Percentiles rank a stretch among this genome's conserved stretches.
Evolutionary conservation across 37 sponge, comb jelly and placozoan species (phyloP).

Genomic region (Chondrosia reniformis): DNA sequence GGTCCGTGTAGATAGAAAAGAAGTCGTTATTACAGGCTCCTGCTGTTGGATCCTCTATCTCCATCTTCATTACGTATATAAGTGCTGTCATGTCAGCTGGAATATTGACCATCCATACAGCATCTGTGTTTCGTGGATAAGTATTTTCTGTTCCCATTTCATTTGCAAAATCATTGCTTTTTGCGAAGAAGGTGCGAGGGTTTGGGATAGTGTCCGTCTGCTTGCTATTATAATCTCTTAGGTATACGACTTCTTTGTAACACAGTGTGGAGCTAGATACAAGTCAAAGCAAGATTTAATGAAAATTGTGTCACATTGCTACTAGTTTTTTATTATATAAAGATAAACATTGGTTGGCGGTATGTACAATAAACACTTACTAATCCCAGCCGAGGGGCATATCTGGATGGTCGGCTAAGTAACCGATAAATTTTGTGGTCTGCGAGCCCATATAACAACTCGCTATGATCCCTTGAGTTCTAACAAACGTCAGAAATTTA

Average conservation of each 20-base stretch:
- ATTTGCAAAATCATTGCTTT: neutral
- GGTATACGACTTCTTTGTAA: neutral
- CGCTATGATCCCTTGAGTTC: too few relatives aligned
- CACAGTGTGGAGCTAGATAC: neutral
- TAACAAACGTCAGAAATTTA: too few relatives aligned
- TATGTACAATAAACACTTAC: too few relatives aligned
- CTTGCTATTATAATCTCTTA: neutral
- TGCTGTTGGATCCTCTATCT: neutral
- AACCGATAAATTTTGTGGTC: too few relatives aligned
- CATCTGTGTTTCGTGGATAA: constrained; percentile 6
- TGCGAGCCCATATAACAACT: too few relatives aligned
- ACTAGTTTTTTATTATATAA: neutral
- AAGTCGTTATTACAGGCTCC: constrained; percentile 2
- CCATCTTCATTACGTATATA: neutral
- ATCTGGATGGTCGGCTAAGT: too few relatives aligned
- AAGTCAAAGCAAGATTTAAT: neutral
- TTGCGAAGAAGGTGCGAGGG: neutral
- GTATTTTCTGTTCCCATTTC: neutral
- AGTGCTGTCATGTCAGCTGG: neutral
- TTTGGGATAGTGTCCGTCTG: neutral
- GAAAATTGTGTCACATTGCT: neutral
- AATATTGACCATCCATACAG: neutral
- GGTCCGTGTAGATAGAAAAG: neutral
- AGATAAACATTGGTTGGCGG: neutral
- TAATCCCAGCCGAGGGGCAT: too few relatives aligned